These are phyloP conservation scores for Petaurus breviceps DNA, from an alignment of 2,113 vertebrate genomes.

Conservation along the genomic window DNA sequence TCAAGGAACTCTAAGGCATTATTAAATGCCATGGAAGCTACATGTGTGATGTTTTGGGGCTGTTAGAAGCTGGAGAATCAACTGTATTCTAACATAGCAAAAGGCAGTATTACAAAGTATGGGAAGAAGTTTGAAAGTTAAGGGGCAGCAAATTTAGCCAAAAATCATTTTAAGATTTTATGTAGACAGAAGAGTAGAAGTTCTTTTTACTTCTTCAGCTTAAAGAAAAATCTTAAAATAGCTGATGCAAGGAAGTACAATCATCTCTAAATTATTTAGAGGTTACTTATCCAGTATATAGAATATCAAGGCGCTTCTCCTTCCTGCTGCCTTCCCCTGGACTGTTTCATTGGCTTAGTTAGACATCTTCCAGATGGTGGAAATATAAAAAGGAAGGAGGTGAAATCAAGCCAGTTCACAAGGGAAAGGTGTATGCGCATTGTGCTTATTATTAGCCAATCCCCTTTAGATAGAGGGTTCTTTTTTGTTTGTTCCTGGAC, in stretches of 20 bases:
- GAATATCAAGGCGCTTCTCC: background rate
- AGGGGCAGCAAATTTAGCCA: background rate
- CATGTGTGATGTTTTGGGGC: background rate
- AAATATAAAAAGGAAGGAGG: background rate
- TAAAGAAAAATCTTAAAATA: background rate
- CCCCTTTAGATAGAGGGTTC: background rate
- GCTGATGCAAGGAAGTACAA: background rate
- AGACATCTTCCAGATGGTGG: background rate
- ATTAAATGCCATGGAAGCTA: background rate
- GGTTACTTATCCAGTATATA: background rate
- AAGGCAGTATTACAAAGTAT: background rate
- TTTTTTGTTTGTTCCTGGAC: background rate
- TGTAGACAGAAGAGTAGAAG: background rate
- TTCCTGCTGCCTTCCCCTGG: background rate
- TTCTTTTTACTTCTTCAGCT: background rate
- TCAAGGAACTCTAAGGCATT: background rate
- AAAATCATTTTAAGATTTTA: background rate
- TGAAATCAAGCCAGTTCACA: background rate
- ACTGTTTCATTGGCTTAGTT: background rate
- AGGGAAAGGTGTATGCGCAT: background rate
- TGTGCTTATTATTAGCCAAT: background rate
- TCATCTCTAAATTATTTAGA: background rate
- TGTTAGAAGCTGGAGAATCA: background rate
- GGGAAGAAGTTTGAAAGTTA: background rate
- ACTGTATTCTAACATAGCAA: background rate